Evolutionary conservation across 2,888 invertebrate genomes (phyloP).

Genomic region (Palloptera scutellata): DNA sequence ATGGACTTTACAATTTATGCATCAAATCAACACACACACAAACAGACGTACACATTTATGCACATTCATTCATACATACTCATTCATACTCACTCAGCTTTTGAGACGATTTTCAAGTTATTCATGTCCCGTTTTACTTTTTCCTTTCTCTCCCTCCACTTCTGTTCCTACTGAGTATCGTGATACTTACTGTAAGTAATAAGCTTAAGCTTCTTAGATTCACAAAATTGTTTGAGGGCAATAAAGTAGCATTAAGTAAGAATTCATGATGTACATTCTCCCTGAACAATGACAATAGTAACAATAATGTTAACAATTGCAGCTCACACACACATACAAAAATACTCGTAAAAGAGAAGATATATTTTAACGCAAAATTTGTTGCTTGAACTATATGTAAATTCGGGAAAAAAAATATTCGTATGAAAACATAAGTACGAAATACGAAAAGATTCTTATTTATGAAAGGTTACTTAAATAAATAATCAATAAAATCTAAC

Average conservation of each 20-base stretch:
- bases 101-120: constrained; percentile 17
- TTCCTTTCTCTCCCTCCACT: background rate
- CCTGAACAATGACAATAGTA: too few relatives aligned
- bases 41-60: background rate
- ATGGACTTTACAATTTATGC: background rate
- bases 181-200: background rate
- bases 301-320: too few relatives aligned
- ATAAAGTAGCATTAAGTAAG: background rate
- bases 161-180: too few relatives aligned
- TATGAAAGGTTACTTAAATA: too few relatives aligned
- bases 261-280: background rate
- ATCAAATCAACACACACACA: background rate
- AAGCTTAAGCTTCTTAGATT: constrained; percentile 11
- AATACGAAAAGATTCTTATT: too few relatives aligned
- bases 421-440: too few relatives aligned
- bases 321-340: too few relatives aligned
- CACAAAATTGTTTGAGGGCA: constrained; percentile 3
- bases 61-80: background rate
- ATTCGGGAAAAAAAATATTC: too few relatives aligned
- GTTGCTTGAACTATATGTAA: too few relatives aligned
- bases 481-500: too few relatives aligned
- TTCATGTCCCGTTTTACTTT: background rate
- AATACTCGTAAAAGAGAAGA: too few relatives aligned
- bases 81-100: constrained; percentile 13
- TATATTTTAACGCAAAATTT: too few relatives aligned